Evolutionary conservation across 2,888 invertebrate genomes (phyloP), one percentile per base, ranked within the genome.

Genomic region (Cheilosia impressa): DNA sequence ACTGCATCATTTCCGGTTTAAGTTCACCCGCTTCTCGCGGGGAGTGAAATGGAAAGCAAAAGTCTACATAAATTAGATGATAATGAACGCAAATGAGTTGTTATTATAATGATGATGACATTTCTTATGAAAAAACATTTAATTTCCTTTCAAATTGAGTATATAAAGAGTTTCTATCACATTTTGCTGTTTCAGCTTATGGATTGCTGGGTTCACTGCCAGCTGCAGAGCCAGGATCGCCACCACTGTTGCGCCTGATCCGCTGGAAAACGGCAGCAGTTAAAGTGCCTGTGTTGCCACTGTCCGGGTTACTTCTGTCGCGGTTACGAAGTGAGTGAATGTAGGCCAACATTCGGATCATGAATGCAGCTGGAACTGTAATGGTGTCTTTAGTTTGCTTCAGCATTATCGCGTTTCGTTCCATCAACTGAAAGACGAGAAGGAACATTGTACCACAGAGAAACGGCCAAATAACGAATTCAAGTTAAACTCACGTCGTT

Each of bases 351-450:
- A 95, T 95, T 89, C 95, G 93, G 88, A 97, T 95, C 96, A 97
- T 96, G 91, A 97, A 96, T 66, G 96, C 95, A 19, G 97, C 97
- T 41, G 97, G 97, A 71, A 97, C 96, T 31, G 97, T 97, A 85
- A 97, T 96, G 1, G 97, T 97, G 90, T 97, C 97, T 91, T 95
- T 94, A 19, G 97, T 97, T 92, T 97, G 97, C 92, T 96, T 96
- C 89, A 97, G 92, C 96, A 97, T 96, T 53, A 96, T 94, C 87
- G 95, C 95, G 92, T 97, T 97, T 65, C 96, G 93, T 90, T 94
- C 94, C 89, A 96, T 95, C 78, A 97, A 92, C 96, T 97, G 34
- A 60, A 81, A 76, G 24, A 53, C 43, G 22, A 43, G 24, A 24
- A 52, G 76, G 15, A n/a, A 24, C 17, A 47, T 60, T 10, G 41